These are phyloP conservation scores for Agrochola macilenta DNA, from an alignment of 2,888 invertebrate genomes.

Conservation along the genomic window DNA sequence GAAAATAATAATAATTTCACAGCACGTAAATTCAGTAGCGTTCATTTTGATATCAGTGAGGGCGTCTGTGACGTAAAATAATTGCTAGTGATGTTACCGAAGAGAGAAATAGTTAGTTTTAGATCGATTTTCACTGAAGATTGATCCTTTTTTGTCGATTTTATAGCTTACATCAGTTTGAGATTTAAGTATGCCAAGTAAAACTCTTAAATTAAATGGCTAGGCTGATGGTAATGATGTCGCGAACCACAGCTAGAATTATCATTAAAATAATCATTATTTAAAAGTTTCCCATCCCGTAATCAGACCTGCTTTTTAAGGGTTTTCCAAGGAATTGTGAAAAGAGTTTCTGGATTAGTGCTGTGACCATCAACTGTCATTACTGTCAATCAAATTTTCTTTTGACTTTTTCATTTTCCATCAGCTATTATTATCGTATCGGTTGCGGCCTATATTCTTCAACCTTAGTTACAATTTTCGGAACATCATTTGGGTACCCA, in stretches of 20 bases:
- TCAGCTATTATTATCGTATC: too few species aligned
- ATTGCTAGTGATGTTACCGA: constrained; percentile 43
- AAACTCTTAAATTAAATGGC: neutral
- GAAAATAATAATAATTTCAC: constrained; percentile 57
- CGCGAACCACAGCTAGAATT: neutral
- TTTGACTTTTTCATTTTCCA: neutral
- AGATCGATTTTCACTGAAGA: neutral
- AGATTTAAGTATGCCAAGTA: too few species aligned
- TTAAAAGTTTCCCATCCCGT: neutral
- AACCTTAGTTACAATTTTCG: neutral
- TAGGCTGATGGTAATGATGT: neutral
- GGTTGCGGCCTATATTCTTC: neutral
- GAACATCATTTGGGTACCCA: neutral
- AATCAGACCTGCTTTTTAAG: neutral
- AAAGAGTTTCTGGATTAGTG: neutral
- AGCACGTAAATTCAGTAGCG: constrained; percentile 57
- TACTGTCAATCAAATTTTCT: neutral
- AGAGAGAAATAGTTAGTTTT: neutral
- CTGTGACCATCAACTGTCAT: neutral
- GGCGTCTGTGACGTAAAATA: constrained; percentile 44
- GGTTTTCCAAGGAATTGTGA: neutral
- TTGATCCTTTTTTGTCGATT: neutral
- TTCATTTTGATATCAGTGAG: constrained; percentile 51
- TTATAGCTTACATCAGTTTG: neutral
- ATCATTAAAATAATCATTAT: too few species aligned